A percentile compares a stretch with the other conserved stretches of the same genome.
phyloP scores from a whole-genome alignment of 2,113 vertebrate species.

The Scalopus aquaticus region DNA sequence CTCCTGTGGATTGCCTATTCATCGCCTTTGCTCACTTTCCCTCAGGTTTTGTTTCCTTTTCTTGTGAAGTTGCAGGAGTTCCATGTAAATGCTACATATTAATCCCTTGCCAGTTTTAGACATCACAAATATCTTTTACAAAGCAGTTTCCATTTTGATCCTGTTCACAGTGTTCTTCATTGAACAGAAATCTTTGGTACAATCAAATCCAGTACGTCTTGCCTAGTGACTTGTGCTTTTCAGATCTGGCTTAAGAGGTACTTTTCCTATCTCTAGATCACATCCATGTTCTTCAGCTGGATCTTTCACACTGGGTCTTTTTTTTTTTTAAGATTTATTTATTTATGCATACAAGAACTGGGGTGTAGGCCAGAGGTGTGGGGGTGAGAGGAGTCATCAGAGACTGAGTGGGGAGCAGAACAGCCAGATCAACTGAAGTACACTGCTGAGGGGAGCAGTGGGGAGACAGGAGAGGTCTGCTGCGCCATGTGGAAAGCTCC shows the following conservation, averaged over 20 bases:
- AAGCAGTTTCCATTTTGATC: background rate
- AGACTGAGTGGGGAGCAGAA: no score
- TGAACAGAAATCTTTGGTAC: background rate
- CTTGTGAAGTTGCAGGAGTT: background rate
- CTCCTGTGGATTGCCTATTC: background rate
- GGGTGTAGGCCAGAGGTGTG: no score
- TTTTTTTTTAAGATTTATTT: no score
- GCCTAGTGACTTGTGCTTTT: background rate
- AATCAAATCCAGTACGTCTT: background rate
- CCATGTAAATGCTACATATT: background rate
- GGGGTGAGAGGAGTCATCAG: no score
- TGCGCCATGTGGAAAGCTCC: no score
- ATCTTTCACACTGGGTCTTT: background rate
- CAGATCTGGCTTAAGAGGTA: background rate
- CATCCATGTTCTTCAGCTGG: background rate
- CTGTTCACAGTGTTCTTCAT: background rate
- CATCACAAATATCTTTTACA: background rate
- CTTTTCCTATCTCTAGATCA: background rate
- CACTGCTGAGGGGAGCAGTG: no score
- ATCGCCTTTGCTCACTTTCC: background rate
- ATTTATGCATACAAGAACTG: no score
- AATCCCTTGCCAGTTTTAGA: background rate
- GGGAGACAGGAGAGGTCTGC: no score
- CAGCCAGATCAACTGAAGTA: no score
- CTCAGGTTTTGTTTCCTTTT: background rate